phyloP scores from a whole-genome alignment of 2,113 vertebrate species.

The Bostrychus sinensis region DNA sequence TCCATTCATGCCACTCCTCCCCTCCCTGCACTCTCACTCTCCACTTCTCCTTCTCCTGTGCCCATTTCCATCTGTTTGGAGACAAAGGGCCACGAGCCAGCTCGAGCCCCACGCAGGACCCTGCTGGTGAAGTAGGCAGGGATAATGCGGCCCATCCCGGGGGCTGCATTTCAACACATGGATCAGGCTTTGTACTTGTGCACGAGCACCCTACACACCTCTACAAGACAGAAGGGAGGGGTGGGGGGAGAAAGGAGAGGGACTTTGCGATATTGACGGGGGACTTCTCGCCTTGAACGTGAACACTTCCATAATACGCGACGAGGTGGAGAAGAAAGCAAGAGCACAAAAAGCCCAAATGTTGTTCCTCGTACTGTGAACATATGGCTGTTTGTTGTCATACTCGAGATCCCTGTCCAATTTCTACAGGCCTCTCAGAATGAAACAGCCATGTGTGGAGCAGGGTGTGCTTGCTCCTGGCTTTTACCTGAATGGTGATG shows the following conservation, averaged over 20 bases:
- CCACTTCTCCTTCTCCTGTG: constrained; percentile 72
- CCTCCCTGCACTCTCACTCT: constrained; percentile 45
- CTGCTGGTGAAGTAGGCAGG: constrained; percentile 81
- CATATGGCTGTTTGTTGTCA: constrained; percentile 79
- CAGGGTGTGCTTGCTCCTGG: constrained; percentile 41
- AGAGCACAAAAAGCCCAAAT: constrained; percentile 69
- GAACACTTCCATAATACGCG: constrained; percentile 59
- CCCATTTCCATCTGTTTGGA: constrained; percentile 85
- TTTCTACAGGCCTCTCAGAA: constrained; percentile 70
- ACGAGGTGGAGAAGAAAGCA: constrained; percentile 51
- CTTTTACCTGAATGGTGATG: constrained; percentile 76
- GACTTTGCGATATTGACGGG: constrained; percentile 39
- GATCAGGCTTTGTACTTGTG: constrained; percentile 74
- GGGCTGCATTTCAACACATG: constrained; percentile 84
- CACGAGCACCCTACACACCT: constrained; percentile 61
- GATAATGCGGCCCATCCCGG: constrained; percentile 78
- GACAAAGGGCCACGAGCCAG: constrained; percentile 84
- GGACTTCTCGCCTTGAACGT: constrained; percentile 59
- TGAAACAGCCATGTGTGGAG: constrained; percentile 47
- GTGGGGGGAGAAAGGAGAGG: background rate
- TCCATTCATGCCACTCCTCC: constrained; percentile 48
- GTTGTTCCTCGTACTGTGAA: constrained; percentile 67
- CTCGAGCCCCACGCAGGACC: constrained; percentile 75
- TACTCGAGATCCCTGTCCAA: constrained; percentile 70
- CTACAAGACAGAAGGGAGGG: constrained; percentile 10